Evolutionary conservation across 1,140 invertebrate species (phyloP).

Genomic region (Papilio polytes): DNA sequence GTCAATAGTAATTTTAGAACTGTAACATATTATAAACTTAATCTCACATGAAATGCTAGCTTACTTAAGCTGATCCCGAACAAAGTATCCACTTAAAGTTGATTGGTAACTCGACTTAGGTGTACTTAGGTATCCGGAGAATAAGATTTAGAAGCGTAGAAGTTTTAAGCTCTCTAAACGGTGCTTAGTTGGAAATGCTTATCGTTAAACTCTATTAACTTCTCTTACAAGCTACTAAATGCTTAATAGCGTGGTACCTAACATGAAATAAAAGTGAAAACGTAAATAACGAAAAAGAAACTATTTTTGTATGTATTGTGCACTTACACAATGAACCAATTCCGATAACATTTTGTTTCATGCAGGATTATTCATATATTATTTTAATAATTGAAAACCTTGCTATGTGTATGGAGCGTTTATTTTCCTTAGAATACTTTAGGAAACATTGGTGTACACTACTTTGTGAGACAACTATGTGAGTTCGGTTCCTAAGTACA

Average conservation of each 20-base stretch:
- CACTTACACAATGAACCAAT: too few species aligned
- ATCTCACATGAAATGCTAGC: background rate
- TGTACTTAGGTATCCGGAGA: background rate
- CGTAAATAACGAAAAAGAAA: too few species aligned
- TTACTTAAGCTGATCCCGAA: background rate
- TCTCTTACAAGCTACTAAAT: background rate
- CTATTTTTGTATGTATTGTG: too few species aligned
- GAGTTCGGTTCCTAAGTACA: constrained; percentile 2
- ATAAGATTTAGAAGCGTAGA: constrained; percentile 13
- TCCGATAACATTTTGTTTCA: too few species aligned
- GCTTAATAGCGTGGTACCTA: background rate
- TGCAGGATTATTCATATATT: too few species aligned
- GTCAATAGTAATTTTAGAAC: too few species aligned
- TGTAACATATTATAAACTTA: background rate
- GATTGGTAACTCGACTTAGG: background rate
- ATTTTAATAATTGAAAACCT: background rate
- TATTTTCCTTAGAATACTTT: background rate
- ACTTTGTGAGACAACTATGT: constrained; percentile 1
- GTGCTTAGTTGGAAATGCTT: constrained; percentile 7
- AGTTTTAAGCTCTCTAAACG: constrained; percentile 20
- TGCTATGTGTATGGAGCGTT: background rate
- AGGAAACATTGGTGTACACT: background rate
- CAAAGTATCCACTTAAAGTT: constrained; percentile 9
- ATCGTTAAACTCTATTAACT: constrained; percentile 21
- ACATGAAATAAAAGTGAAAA: background rate